These are phyloP conservation scores for Melinopterus prodromus DNA, from an alignment of 2,888 invertebrate species.

Conservation along the genomic window DNA sequence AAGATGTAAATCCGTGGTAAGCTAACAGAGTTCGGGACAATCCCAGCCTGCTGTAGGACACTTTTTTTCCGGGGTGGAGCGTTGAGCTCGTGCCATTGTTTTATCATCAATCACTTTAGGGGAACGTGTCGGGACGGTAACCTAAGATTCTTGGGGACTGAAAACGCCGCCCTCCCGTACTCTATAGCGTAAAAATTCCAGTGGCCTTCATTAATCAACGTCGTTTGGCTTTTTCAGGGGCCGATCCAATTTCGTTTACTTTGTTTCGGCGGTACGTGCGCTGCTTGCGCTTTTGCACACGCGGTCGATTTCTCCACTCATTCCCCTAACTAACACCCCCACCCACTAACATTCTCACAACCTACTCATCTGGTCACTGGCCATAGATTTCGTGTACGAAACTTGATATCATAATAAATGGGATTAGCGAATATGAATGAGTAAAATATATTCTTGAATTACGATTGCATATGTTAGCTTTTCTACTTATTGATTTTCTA, in stretches of 20 bases:
- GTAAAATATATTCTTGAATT: too few species aligned
- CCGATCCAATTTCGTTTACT: constrained; percentile 59
- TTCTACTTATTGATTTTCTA: too few species aligned
- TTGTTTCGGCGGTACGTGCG: constrained; percentile 54
- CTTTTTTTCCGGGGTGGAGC: constrained; percentile 5
- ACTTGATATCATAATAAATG: too few species aligned
- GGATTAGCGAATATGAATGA: too few species aligned
- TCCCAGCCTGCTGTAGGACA: constrained; percentile 9
- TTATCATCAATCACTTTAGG: constrained; percentile 44
- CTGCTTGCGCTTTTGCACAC: background rate
- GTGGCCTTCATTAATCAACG: constrained; percentile 59
- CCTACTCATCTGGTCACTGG: background rate
- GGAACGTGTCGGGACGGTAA: constrained; percentile 13
- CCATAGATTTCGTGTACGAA: too few species aligned
- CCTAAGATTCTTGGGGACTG: constrained; percentile 7
- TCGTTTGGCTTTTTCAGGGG: constrained; percentile 56
- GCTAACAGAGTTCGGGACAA: constrained; percentile 20
- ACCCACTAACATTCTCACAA: background rate
- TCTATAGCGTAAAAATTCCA: constrained; percentile 53
- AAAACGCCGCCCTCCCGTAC: background rate
- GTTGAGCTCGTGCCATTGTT: constrained; percentile 39
- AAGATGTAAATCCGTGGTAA: background rate
- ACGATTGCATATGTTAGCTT: too few species aligned
- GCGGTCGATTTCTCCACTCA: background rate
- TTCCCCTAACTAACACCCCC: background rate